These are phyloP conservation scores for Strigops habroptila DNA, from an alignment of 2,113 vertebrate genomes.

Conservation along the genomic window DNA sequence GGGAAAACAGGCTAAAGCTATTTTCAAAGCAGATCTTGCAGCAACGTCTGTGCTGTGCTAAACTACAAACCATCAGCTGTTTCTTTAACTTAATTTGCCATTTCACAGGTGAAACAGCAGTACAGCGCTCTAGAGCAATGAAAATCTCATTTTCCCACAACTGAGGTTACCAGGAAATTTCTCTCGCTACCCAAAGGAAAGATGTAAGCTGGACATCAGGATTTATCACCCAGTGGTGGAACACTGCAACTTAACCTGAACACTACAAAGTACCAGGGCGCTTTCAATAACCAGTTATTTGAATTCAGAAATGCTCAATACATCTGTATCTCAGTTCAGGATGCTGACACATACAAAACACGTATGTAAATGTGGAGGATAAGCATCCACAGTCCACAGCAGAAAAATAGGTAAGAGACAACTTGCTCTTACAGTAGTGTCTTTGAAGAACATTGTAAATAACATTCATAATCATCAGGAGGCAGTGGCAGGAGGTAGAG, in stretches of 20 bases:
- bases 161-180: background rate
- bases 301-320: background rate
- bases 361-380: rapidly evolving
- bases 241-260: background rate
- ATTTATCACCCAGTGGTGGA: background rate
- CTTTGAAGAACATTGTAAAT: background rate
- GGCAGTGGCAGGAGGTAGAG: background rate
- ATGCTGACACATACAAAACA: background rate
- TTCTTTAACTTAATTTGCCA: background rate
- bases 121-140: background rate
- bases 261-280: background rate
- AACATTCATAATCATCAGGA: background rate
- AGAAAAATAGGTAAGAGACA: background rate
- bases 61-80: background rate
- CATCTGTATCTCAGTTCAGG: background rate
- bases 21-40: background rate
- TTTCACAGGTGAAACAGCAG: background rate
- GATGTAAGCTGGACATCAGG: background rate
- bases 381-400: background rate
- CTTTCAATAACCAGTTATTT: background rate
- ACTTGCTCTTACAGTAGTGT: background rate
- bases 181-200: background rate
- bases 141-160: background rate
- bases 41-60: background rate
- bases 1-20: background rate